Conservation (phyloP, 2,888 invertebrate species). For the Caenorhabditis sp. region DNA sequence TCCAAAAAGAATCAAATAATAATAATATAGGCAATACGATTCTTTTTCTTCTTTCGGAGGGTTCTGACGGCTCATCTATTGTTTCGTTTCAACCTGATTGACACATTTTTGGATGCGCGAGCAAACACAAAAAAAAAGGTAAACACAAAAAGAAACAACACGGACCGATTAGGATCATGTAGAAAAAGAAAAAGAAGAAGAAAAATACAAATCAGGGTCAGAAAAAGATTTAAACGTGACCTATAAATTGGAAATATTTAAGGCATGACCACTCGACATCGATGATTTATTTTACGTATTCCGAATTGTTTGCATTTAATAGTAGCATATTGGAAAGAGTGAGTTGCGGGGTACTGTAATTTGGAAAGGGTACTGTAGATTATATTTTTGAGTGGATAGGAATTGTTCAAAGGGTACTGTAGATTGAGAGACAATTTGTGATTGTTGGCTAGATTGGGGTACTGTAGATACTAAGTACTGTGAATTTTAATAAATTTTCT, state of each 20-base stretch:
- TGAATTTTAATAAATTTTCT: too few relatives aligned
- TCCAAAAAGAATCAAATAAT: background rate
- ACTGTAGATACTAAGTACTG: too few relatives aligned
- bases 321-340: constrained; percentile 1
- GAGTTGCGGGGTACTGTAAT: background rate
- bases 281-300: background rate
- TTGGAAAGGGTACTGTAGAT: too few relatives aligned
- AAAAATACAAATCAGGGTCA: too few relatives aligned
- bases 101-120: background rate
- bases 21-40: background rate
- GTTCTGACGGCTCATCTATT: background rate
- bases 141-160: background rate
- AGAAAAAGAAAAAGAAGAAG: background rate
- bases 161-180: background rate
- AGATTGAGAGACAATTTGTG: too few relatives aligned
- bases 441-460: too few relatives aligned
- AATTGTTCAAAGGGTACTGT: too few relatives aligned
- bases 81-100: background rate
- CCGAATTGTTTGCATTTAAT: background rate
- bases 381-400: too few relatives aligned
- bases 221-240: background rate
- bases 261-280: background rate
- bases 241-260: background rate
- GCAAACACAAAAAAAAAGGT: background rate
- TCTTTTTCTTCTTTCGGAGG: background rate